phyloP scores from a whole-genome alignment of 2,113 vertebrate genomes.

The Ceyx margarethae region DNA sequence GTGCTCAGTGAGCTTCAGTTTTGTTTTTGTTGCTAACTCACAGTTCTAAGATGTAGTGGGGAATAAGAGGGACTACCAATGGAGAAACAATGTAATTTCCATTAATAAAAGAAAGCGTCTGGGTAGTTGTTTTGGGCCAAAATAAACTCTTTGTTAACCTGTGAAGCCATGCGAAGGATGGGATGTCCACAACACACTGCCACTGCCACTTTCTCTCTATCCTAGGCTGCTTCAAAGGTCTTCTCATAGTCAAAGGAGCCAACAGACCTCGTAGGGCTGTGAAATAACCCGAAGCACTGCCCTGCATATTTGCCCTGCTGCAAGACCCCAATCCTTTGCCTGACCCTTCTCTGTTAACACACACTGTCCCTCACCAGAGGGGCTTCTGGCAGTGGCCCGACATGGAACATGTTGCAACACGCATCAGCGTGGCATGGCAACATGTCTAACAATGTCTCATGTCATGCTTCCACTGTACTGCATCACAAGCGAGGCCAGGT shows the following conservation, averaged over 20 bases:
- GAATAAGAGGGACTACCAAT: not conserved
- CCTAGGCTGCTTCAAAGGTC: not conserved
- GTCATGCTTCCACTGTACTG: rapidly evolving
- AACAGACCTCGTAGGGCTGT: not conserved
- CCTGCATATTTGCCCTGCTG: not conserved
- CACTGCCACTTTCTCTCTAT: rapidly evolving
- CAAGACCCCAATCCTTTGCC: rapidly evolving
- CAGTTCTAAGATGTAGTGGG: not conserved
- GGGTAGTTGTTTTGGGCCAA: not conserved
- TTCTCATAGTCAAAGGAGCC: not conserved
- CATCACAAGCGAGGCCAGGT: rapidly evolving
- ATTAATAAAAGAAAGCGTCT: not conserved
- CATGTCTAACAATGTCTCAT: rapidly evolving
- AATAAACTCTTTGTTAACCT: not conserved
- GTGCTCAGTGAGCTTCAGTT: not conserved
- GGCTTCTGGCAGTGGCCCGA: rapidly evolving
- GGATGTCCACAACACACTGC: not conserved
- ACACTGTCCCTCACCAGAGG: rapidly evolving
- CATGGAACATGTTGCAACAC: rapidly evolving
- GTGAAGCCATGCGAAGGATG: not conserved
- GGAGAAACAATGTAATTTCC: not conserved
- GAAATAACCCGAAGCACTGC: not conserved
- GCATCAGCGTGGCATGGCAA: rapidly evolving
- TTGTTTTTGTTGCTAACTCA: not conserved
- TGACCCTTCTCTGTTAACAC: rapidly evolving